A percentile compares a stretch with the other conserved stretches of the same genome.
Evolutionary conservation across 2,888 invertebrate species (phyloP).

Genomic region (Ennomos fuscantarius): DNA sequence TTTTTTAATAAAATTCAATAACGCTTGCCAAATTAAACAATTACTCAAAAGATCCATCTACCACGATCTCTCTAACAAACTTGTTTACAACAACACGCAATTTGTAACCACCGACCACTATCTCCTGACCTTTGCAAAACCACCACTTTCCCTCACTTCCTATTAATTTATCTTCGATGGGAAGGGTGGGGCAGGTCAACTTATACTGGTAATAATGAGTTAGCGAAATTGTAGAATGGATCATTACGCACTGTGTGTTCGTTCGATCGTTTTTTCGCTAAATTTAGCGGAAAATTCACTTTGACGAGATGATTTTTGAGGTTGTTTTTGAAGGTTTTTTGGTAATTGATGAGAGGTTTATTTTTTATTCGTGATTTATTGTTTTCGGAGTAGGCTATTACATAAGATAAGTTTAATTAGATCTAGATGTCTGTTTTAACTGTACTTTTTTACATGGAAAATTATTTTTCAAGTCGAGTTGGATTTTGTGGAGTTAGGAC

Average conservation of each 20-base stretch:
- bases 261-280: constrained; percentile 53
- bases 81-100: constrained; percentile 33
- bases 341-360: constrained; percentile 12
- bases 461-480: too few species aligned
- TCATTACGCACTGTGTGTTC: constrained; percentile 64
- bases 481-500: too few species aligned
- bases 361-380: not conserved
- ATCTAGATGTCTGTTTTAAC: too few species aligned
- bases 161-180: not conserved
- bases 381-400: not conserved
- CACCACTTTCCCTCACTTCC: not conserved
- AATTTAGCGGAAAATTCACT: constrained; percentile 56
- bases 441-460: too few species aligned
- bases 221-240: constrained; percentile 65
- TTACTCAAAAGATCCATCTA: constrained; percentile 16
- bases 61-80: constrained; percentile 22
- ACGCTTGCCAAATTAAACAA: constrained; percentile 12
- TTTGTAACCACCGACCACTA: constrained; percentile 19
- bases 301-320: constrained; percentile 36
- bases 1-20: not conserved
- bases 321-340: constrained; percentile 23
- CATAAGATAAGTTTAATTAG: too few species aligned
- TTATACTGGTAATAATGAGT: constrained; percentile 58
- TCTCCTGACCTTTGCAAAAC: constrained; percentile 7
- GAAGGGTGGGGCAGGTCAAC: constrained; percentile 37